These are phyloP conservation scores for Trichacis sp. DNA, from an alignment of 2,888 invertebrate genomes.

Conservation along the genomic window DNA sequence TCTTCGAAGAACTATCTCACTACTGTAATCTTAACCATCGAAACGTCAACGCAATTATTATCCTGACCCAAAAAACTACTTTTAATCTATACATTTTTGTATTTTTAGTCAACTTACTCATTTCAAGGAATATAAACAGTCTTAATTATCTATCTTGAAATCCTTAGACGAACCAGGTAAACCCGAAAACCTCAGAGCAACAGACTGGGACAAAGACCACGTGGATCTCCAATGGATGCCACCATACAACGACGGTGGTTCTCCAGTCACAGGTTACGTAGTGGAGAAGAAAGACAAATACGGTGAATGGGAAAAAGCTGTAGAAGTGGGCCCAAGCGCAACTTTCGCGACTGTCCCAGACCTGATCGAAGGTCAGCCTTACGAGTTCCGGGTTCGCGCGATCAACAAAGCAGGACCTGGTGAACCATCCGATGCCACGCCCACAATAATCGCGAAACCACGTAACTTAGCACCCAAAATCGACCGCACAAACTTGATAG, in stretches of 20 bases:
- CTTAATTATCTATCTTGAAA: no score
- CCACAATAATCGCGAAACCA: conserved; percentile 87
- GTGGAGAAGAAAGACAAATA: conserved; percentile 94
- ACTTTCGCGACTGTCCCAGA: conserved; percentile 88
- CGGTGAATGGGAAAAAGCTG: conserved; percentile 93
- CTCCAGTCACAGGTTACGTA: conserved; percentile 93
- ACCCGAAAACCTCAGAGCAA: conserved; percentile 88
- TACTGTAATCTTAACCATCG: no score
- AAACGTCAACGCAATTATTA: no score
- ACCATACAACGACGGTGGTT: conserved; percentile 91
- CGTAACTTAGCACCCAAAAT: conserved; percentile 93
- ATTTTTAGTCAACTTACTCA: no score
- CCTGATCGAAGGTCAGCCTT: conserved; percentile 94
- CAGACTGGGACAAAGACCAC: conserved; percentile 93
- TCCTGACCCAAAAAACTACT: no score
- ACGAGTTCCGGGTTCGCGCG: conserved; percentile 96
- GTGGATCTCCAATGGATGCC: conserved; percentile 92
- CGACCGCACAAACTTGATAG: conserved; percentile 88
- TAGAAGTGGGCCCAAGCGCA: conserved; percentile 82
- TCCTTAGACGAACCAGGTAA: conserved; percentile 82
- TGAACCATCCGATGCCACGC: conserved; percentile 90
- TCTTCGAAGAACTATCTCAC: no score
- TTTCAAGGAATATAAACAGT: no score
- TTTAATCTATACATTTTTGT: no score
- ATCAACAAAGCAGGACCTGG: conserved; percentile 95